Evolutionary conservation across 1,140 invertebrate species (phyloP).

Genomic region (Dreissena rostriformis): DNA sequence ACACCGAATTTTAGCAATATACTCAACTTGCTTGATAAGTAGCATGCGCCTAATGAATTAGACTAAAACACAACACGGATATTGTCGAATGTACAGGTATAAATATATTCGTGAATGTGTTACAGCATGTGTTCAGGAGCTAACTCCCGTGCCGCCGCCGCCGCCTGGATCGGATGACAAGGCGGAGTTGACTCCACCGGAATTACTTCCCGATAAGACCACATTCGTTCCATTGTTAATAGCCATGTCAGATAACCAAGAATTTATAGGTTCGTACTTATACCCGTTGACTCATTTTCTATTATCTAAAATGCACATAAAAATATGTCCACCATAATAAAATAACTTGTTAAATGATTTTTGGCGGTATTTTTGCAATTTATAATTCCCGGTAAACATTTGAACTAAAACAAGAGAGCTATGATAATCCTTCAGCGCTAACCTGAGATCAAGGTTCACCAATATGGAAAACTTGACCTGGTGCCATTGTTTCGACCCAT

Average conservation of each 20-base stretch:
- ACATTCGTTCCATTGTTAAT: slow-evolving; percentile 55
- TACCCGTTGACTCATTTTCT: no score
- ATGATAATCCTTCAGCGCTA: no score
- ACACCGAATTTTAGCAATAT: not conserved
- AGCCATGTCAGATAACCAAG: slow-evolving; percentile 45
- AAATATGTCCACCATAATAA: no score
- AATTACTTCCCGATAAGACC: slow-evolving; percentile 30
- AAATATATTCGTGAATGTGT: not conserved
- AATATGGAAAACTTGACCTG: no score
- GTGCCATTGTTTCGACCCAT: no score
- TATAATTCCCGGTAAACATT: no score
- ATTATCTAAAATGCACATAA: no score
- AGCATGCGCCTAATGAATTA: no score
- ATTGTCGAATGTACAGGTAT: not conserved
- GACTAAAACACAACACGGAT: not conserved
- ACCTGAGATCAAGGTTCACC: no score
- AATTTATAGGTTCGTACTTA: slow-evolving; percentile 50
- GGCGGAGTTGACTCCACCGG: not conserved
- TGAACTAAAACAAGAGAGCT: no score
- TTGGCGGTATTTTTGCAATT: no score
- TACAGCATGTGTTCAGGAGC: not conserved
- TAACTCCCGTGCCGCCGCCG: not conserved
- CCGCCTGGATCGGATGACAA: not conserved
- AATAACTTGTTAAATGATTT: no score
- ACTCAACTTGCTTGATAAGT: not conserved